Evolutionary conservation across 2,113 vertebrate genomes (phyloP), one percentile per base, ranked within the genome.

Genomic region (Tautogolabrus adspersus): DNA sequence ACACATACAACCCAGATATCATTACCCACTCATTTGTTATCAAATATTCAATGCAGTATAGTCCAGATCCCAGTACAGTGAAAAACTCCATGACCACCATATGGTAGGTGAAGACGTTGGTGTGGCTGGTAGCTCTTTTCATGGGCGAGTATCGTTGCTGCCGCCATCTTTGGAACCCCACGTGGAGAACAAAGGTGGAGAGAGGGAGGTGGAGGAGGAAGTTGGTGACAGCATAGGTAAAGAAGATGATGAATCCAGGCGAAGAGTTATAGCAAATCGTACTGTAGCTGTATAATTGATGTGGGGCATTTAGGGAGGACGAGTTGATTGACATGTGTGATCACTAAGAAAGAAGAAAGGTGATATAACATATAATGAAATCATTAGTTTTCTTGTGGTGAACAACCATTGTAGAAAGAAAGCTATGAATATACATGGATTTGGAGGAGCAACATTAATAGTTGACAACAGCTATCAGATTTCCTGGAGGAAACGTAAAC

Each of bases 181-280:
- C 5, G 21, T 0, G 4, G 5, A 77, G 49, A 62, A 77, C 12
- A 18, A 8, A 19, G 63, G 26, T 1, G 46, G 46, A 69, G 52
- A 83, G 52, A 13, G 75, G 81, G 52, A 83, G 59, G 64, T 73
- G 57, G 44, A 83, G 54, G 11, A 79, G 26, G 59, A 55, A 3
- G 70, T 65, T 83, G 34, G 55, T 74, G 54, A 55, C 0, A 18
- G 59, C 49, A 47, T 68, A 78, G 44, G 8, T 22, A 0, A 0
- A 8, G 37, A 68, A 69, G 51, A 73, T 60, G 58, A n/a, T 23
- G 57, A 21, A 22, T 1, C 61, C 16, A 0, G 42, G 12, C 0
- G 16, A 2, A 40, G 61, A 38, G 10, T 0, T 8, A 42, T 61
- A 76, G 61, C 79, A 76, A 19, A 5, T 16, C 0, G 15, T 1